phyloP scores from a whole-genome alignment of 1,140 invertebrate genomes.

The Pollicipes pollicipes region DNA sequence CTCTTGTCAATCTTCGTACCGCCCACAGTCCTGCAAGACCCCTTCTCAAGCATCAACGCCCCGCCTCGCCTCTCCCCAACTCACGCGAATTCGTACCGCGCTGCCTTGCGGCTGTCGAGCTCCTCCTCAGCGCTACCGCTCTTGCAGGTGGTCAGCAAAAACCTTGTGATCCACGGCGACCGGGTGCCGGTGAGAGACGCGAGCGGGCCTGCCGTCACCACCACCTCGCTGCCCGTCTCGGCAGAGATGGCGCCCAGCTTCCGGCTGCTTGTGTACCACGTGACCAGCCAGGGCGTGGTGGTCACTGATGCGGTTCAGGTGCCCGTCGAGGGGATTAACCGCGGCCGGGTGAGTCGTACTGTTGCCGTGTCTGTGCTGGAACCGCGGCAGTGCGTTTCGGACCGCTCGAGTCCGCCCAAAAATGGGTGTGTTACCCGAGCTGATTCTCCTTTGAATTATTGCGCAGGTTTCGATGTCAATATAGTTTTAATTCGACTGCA shows the following conservation, averaged over 20 bases:
- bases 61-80: too few species aligned
- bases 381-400: too few species aligned
- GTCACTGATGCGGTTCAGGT: slow-evolving; percentile 36
- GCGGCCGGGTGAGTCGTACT: slow-evolving; percentile 11
- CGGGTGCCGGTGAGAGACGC: slow-evolving; percentile 21
- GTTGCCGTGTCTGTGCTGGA: background rate
- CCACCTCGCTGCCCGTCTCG: slow-evolving; percentile 28
- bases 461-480: too few species aligned
- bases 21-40: too few species aligned
- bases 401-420: too few species aligned
- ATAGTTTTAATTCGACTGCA: too few species aligned
- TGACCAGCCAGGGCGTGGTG: slow-evolving; percentile 31
- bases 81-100: too few species aligned
- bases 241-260: slow-evolving; percentile 39
- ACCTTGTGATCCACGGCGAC: slow-evolving; percentile 25
- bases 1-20: too few species aligned
- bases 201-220: slow-evolving; percentile 22
- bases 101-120: too few species aligned
- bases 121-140: background rate
- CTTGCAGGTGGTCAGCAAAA: slow-evolving; percentile 27
- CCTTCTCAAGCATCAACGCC: too few species aligned
- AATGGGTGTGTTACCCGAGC: too few species aligned
- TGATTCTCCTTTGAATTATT: too few species aligned
- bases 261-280: slow-evolving; percentile 35
- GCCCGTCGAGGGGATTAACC: slow-evolving; percentile 33